Evolutionary conservation across 2,888 invertebrate species (phyloP).

Genomic region (Hanleya hanleyi): DNA sequence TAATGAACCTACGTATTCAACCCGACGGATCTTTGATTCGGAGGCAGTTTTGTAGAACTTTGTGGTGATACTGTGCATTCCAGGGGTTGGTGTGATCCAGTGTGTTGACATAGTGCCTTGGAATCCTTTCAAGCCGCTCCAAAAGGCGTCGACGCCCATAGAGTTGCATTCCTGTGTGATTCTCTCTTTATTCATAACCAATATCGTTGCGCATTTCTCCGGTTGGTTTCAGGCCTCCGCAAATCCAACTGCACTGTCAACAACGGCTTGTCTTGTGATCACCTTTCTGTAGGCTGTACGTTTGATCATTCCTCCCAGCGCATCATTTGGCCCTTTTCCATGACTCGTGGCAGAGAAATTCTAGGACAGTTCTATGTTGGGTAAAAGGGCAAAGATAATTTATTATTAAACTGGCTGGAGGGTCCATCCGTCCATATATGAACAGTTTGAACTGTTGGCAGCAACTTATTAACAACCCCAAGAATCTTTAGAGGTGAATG

Average conservation of each 20-base stretch:
- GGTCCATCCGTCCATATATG: conserved; percentile 25
- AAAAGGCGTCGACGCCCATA: background rate
- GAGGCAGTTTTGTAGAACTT: no score
- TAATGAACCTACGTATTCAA: no score
- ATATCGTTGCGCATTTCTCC: background rate
- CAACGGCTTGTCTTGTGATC: conserved; percentile 2
- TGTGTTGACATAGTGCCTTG: conserved; percentile 9
- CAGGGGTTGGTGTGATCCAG: background rate
- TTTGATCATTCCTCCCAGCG: conserved; percentile 17
- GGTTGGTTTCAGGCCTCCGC: background rate
- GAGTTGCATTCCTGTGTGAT: background rate
- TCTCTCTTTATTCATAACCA: background rate
- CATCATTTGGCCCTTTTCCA: conserved; percentile 26
- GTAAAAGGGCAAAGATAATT: conserved; percentile 10
- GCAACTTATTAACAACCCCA: background rate
- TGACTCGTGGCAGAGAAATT: conserved; percentile 21
- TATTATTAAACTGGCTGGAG: conserved; percentile 19
- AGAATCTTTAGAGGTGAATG: conserved; percentile 10
- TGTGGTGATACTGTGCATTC: no score
- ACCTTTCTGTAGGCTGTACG: conserved; percentile 15
- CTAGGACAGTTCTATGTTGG: background rate
- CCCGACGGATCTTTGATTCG: no score
- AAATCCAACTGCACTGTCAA: conserved; percentile 16
- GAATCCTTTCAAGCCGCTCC: conserved; percentile 1
- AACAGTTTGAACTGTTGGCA: conserved; percentile 7